A percentile compares a stretch with the other conserved stretches of the same genome.
phyloP scores from a whole-genome alignment of 2,797 vertebrate species.

The Sebastiscus tertius region DNA sequence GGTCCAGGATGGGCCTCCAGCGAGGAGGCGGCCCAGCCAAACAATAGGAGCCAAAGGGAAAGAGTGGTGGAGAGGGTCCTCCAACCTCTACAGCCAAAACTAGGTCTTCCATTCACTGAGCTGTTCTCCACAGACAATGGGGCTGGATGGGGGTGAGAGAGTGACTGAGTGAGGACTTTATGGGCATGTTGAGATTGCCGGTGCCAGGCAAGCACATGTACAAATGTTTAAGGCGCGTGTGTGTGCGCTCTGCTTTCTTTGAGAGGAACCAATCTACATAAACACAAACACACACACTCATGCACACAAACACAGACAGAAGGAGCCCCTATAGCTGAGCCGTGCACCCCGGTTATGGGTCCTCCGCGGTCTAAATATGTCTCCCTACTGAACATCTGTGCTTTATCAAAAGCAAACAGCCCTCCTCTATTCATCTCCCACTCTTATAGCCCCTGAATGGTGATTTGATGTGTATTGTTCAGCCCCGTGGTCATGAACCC shows the following conservation, averaged over 20 bases:
- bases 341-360: background rate
- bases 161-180: constrained; percentile 26
- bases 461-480: constrained; percentile 68
- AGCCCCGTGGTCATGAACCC: constrained; percentile 61
- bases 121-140: constrained; percentile 67
- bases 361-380: constrained; percentile 21
- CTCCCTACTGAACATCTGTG: constrained; percentile 71
- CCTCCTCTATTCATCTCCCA: constrained; percentile 52
- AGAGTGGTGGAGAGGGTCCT: constrained; percentile 61
- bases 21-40: constrained; percentile 55
- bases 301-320: constrained; percentile 10
- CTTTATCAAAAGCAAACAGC: constrained; percentile 50
- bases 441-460: constrained; percentile 56
- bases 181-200: constrained; percentile 5
- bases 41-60: constrained; percentile 64
- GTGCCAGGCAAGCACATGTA: constrained; percentile 21
- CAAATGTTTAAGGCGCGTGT: constrained; percentile 7
- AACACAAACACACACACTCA: background rate
- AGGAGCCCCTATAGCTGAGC: constrained; percentile 12
- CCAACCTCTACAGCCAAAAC: constrained; percentile 63
- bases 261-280: constrained; percentile 2
- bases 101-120: constrained; percentile 77
- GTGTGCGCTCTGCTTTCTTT: constrained; percentile 1
- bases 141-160: constrained; percentile 40
- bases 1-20: constrained; percentile 62